Conservation (phyloP, 2,113 vertebrate species). For the Onychostruthus taczanowskii region DNA sequence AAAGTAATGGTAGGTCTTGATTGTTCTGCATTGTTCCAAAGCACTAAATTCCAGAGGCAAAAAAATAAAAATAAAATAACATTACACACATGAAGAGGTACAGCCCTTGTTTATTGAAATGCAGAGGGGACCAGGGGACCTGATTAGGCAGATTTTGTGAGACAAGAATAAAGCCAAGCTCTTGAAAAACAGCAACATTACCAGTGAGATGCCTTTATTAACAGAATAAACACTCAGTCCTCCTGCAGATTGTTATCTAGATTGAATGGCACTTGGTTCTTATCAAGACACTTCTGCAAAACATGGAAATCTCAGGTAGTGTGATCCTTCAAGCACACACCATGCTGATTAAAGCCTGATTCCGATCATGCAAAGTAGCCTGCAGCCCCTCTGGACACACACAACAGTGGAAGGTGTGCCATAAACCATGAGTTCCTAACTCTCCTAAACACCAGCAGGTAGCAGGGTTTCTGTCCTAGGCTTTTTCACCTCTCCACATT, state of each 20-base stretch:
- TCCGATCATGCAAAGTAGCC: not conserved
- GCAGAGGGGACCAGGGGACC: not conserved
- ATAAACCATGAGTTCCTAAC: not conserved
- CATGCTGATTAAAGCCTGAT: not conserved
- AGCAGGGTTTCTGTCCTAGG: not conserved
- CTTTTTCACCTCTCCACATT: not conserved
- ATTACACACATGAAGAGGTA: not conserved
- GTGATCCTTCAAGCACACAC: slow-evolving; percentile 23
- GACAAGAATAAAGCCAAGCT: not conserved
- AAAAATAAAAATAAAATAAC: not conserved
- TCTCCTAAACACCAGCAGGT: not conserved
- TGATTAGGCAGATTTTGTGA: not conserved
- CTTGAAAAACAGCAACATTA: not conserved
- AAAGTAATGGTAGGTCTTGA: not conserved
- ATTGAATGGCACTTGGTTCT: slow-evolving; percentile 20
- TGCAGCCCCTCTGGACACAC: not conserved
- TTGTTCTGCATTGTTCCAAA: not conserved
- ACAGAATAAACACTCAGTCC: not conserved
- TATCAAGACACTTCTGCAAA: slow-evolving; percentile 11
- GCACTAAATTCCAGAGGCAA: not conserved
- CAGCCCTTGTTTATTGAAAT: not conserved
- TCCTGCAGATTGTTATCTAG: not conserved
- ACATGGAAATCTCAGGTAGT: not conserved
- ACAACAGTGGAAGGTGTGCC: not conserved
- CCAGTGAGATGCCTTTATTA: slow-evolving; percentile 8